phyloP scores from a whole-genome alignment of 2,888 invertebrate species.

The Eupithecia subfuscata region DNA sequence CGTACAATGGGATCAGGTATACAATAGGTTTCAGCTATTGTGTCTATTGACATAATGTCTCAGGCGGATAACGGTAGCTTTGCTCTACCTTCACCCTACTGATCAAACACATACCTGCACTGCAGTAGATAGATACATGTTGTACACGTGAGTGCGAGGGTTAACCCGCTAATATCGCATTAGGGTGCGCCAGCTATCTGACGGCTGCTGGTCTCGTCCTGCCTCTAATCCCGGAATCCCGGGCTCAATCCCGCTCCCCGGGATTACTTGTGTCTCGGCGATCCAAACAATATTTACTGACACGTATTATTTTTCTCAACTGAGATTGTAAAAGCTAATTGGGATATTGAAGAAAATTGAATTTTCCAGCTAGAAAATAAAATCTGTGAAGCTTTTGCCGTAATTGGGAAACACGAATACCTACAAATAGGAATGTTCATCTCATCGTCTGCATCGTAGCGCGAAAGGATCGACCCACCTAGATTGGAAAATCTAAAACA shows the following conservation, averaged over 20 bases:
- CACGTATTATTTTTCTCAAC: constrained; percentile 39
- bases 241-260: constrained; percentile 59
- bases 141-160: constrained; percentile 38
- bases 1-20: not conserved
- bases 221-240: constrained; percentile 62
- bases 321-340: constrained; percentile 28
- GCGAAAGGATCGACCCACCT: constrained; percentile 4
- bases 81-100: constrained; percentile 4
- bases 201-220: constrained; percentile 53
- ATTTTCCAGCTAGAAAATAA: constrained; percentile 19
- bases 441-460: constrained; percentile 1
- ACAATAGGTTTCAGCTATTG: not conserved
- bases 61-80: not conserved
- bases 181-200: constrained; percentile 66
- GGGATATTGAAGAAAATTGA: constrained; percentile 25
- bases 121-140: constrained; percentile 8
- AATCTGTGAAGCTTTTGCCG: constrained; percentile 11
- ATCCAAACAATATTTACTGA: constrained; percentile 52
- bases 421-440: constrained; percentile 11
- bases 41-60: not conserved
- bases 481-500: constrained; percentile 10
- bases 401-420: constrained; percentile 15
- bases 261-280: constrained; percentile 65
- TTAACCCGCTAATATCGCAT: constrained; percentile 69
- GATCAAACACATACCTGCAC: constrained; percentile 6